Evolutionary conservation across 2,888 invertebrate species (phyloP).

Genomic region (Ctenicera cuprea): DNA sequence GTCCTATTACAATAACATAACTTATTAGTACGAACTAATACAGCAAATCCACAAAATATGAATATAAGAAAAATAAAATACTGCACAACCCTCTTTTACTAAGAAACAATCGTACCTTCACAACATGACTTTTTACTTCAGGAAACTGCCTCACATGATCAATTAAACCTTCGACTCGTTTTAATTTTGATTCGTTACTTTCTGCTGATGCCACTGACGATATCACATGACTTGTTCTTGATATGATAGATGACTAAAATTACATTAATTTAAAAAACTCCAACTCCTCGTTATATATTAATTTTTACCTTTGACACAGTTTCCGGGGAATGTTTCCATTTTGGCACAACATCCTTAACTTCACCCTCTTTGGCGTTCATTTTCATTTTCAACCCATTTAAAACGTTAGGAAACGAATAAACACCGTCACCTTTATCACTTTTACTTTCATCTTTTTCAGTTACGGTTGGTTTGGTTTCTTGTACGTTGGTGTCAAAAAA

Average conservation of each 20-base stretch:
- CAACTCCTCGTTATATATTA: constrained; percentile 13
- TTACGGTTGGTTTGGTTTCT: constrained; percentile 30
- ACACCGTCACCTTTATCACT: constrained; percentile 54
- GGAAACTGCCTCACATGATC: constrained; percentile 84
- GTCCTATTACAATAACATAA: constrained; percentile 73
- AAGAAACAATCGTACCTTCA: constrained; percentile 75
- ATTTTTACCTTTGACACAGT: constrained; percentile 63
- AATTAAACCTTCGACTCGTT: constrained; percentile 82
- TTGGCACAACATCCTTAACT: constrained; percentile 67
- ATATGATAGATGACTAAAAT: constrained; percentile 77
- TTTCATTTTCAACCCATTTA: constrained; percentile 70
- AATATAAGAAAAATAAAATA: too few species aligned
- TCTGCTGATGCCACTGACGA: constrained; percentile 78
- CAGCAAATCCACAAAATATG: too few species aligned
- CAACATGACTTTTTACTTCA: constrained; percentile 82
- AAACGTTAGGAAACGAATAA: constrained; percentile 69
- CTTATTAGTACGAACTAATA: too few species aligned
- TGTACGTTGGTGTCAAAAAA: constrained; percentile 57
- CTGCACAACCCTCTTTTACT: too few species aligned
- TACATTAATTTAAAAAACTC: constrained; percentile 54
- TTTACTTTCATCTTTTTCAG: constrained; percentile 35
- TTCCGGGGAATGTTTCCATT: constrained; percentile 72
- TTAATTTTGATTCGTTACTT: constrained; percentile 75
- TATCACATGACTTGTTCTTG: constrained; percentile 81
- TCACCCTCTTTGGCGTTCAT: constrained; percentile 64